A percentile compares a stretch with the other conserved stretches of the same genome.
Conservation (phyloP, 2,113 vertebrate species). For the Perca schrenkii region DNA sequence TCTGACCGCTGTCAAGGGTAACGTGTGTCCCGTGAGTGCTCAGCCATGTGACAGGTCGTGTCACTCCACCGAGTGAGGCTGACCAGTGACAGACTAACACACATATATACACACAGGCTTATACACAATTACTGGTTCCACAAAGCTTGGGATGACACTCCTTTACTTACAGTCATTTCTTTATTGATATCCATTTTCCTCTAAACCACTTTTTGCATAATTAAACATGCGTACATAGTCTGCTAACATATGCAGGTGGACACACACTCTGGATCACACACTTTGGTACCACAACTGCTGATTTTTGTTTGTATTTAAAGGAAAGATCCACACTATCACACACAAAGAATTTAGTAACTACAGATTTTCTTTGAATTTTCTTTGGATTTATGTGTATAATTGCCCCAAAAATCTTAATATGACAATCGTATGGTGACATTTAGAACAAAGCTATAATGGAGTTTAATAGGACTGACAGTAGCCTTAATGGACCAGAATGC, state of each 20-base stretch:
- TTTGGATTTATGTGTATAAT: neutral
- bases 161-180: neutral
- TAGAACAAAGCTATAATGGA: neutral
- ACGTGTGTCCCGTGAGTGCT: slow-evolving; percentile 60
- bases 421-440: slow-evolving; percentile 6
- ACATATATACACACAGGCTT: neutral
- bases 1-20: slow-evolving; percentile 74
- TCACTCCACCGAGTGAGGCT: slow-evolving; percentile 49
- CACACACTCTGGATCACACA: neutral
- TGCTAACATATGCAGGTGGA: neutral
- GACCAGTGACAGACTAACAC: slow-evolving; percentile 30
- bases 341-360: neutral
- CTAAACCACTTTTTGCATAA: neutral
- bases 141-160: neutral
- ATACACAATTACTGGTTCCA: neutral
- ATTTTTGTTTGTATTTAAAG: neutral
- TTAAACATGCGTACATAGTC: neutral
- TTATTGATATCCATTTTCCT: neutral
- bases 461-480: slow-evolving; percentile 10
- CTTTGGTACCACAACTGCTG: neutral
- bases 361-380: neutral
- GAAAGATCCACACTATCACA: neutral
- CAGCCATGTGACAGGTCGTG: slow-evolving; percentile 70
- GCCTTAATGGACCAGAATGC: slow-evolving; percentile 42
- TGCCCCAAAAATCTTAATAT: neutral